Conservation (phyloP, 2,888 invertebrate species). For the Aradus depressus region DNA sequence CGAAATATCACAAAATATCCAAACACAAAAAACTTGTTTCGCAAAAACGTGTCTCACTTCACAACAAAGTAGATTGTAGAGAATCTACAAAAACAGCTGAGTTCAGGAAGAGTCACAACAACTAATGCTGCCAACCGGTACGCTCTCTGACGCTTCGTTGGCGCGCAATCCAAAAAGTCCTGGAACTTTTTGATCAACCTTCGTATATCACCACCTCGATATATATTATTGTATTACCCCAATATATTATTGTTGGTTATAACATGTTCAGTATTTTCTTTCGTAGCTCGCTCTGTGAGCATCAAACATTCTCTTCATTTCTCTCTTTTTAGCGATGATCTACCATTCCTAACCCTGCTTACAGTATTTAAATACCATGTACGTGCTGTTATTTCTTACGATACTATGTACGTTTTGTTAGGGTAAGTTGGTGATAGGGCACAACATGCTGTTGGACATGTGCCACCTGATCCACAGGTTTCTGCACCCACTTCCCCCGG, state of each 20-base stretch:
- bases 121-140: too few relatives aligned
- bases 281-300: neutral
- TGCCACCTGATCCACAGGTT: slow-evolving; percentile 71
- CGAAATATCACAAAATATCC: too few relatives aligned
- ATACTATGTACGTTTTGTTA: too few relatives aligned
- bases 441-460: slow-evolving; percentile 78
- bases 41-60: too few relatives aligned
- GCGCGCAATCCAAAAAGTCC: too few relatives aligned
- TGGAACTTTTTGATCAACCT: too few relatives aligned
- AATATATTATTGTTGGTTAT: neutral
- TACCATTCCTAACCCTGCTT: neutral
- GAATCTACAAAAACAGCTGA: too few relatives aligned
- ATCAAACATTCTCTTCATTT: neutral
- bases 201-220: neutral
- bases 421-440: slow-evolving; percentile 73
- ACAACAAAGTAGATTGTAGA: too few relatives aligned
- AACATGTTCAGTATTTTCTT: neutral
- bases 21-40: too few relatives aligned
- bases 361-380: neutral
- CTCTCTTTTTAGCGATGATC: neutral
- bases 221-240: neutral
- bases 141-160: too few relatives aligned
- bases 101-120: too few relatives aligned
- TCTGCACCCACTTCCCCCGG: slow-evolving; percentile 56
- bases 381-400: too few relatives aligned